Evolutionary conservation across 2,797 vertebrate species (phyloP).

Genomic region (Harpagifer antarcticus): DNA sequence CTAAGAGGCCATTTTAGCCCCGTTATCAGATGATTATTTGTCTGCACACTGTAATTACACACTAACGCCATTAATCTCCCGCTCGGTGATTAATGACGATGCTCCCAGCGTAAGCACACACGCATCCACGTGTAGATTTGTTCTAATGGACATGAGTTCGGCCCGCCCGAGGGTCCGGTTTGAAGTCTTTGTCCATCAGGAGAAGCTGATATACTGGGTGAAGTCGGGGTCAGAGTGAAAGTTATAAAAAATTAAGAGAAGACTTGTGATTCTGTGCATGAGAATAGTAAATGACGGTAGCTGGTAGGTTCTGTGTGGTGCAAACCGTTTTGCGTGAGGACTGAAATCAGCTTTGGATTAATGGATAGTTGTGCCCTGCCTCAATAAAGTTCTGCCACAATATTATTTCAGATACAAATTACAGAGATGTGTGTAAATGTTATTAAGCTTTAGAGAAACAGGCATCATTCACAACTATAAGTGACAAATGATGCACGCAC

Average conservation of each 20-base stretch:
- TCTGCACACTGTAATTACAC: slow-evolving; percentile 73
- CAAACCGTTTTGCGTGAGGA: neutral
- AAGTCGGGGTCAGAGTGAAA: neutral
- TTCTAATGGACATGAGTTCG: slow-evolving; percentile 4
- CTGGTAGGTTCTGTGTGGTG: neutral
- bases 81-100: slow-evolving; percentile 60
- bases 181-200: slow-evolving; percentile 13
- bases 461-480: neutral
- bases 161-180: neutral
- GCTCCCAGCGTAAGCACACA: slow-evolving; percentile 16
- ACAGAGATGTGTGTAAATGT: neutral
- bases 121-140: slow-evolving; percentile 17
- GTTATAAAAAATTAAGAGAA: neutral
- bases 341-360: neutral
- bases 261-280: slow-evolving; percentile 1
- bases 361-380: neutral
- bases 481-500: neutral
- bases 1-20: slow-evolving; percentile 55
- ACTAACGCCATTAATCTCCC: slow-evolving; percentile 44
- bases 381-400: neutral
- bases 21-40: slow-evolving; percentile 73
- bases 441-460: neutral
- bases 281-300: neutral
- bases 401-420: slow-evolving; percentile 1
- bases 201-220: slow-evolving; percentile 10